Base-by-base conservation (phyloP, 2,797 vertebrate species). In the Meriones psammophilus region DNA sequence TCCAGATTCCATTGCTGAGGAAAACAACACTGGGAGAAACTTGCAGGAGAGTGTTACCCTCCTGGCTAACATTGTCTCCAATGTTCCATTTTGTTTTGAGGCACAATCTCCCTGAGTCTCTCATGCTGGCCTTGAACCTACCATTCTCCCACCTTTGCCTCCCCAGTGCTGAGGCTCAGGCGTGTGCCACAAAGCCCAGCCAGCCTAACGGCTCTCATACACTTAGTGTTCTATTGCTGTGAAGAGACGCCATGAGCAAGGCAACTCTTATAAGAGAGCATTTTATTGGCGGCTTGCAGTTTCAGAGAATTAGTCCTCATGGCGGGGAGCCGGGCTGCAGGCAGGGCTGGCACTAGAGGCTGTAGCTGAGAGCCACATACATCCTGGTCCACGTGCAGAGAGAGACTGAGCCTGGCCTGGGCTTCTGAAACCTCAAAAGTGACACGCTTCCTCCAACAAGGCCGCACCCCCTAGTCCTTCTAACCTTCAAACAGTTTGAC, bases 1-100 rank as follows among this genome's bases (percentile, higher is more conserved):
- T 95, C 46, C 42, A n/a, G 69, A 85, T 66, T 74, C n/a, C 64
- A 71, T 86, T 68, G 39, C 39, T 80, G 28, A 92, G 64, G 60
- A 94, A 68, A 88, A 77, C 81, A 62, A 42, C 58, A 60, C 14
- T 22, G n/a, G 24, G 36, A 83, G 36, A 39, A 39, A 42, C 58
- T 36, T 8, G 4, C n/a, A 83, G n/a, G 78, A n/a, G 60, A 60
- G 78, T 24, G 54, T 4, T 80, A n/a, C 54, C 39, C 77, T 78
- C 76, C 46, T 78, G 33, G 54, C 33, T 36, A 22, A 56, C 30
- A 79, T 22, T 58, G 54, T 80, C 78, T 36, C 24, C 56, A 54
- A 18, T 30, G 17, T 54, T 76, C 7, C 74, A 56, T 78, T 78
- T 80, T 58, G 5, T 79, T 79, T 58, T 56, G 33, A 13, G 54